Evolutionary conservation across 2,888 invertebrate genomes (phyloP), one percentile per base, ranked within the genome.

Genomic region (Heliconius erato): DNA sequence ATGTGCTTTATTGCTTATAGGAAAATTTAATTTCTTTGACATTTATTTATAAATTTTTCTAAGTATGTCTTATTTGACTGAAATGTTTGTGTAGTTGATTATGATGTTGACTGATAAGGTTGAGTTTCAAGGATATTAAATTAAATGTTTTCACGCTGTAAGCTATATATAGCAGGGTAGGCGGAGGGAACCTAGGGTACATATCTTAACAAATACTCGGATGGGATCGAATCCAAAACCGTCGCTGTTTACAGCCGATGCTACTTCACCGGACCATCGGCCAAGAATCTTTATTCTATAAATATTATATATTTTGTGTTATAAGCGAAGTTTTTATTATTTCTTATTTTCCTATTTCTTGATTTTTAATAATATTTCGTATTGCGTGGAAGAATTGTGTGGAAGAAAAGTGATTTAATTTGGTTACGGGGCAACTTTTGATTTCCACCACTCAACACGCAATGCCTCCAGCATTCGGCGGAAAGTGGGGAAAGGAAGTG

Each of bases 11-110:
- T 11, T 76, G 74, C 35, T 76, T 76, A 74, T 76, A 40, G 16
- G 40, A 63, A 76, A 76, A 76, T 76, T 63, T 63, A n/a, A 63
- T 76, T 35, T 63, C 2, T 35, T 77, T 77, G 14, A 67, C 40
- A 11, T 23, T 67, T 63, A 40, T 9, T 35, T 44, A 16, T 49
- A 32, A 11, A 11, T 63, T 63, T n/a, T 63, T n/a, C 3, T 12
- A 28, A 32, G 19, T n/a, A 40, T 40, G 6, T 71, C 0, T 14
- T 35, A 16, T 40, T 71, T 35, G 9, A 23, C 69, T 28, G 7
- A 32, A 11, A 32, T 23, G 23, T 12, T 23, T 23, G 23, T n/a
- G 23, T 40, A 71, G 71, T 40, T 40, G 40, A 11, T n/a, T 23
- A 12, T 69, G 54, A n/a, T 71, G 14, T 12, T 14, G 2, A 67